These are phyloP conservation scores for Sycophaga agraensis DNA, from an alignment of 1,140 invertebrate species.

Conservation along the genomic window DNA sequence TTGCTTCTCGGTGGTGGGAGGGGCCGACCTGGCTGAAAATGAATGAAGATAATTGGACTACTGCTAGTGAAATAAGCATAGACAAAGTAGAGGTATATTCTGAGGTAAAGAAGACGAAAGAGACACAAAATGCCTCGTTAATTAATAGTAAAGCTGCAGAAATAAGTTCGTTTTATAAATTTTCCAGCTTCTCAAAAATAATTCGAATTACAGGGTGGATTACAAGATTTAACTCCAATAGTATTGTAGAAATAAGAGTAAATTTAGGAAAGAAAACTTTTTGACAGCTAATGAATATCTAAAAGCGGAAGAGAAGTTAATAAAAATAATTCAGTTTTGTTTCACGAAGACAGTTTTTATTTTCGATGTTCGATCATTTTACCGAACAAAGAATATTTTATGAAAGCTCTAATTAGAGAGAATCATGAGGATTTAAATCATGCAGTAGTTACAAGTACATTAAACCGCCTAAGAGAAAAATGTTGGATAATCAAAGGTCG, in stretches of 20 bases:
- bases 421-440: background rate
- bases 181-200: no score
- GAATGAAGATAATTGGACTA: no score
- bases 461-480: constrained; percentile 23
- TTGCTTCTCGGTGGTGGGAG: no score
- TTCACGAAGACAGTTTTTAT: background rate
- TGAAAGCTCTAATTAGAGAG: background rate
- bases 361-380: constrained; percentile 28
- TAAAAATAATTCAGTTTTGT: background rate
- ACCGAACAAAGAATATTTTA: constrained; percentile 5
- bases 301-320: background rate
- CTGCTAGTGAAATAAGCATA: no score
- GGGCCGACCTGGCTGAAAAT: no score
- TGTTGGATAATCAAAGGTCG: constrained; percentile 19
- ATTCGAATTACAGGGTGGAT: no score
- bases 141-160: no score
- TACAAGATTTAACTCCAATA: no score
- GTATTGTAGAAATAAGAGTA: background rate
- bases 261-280: background rate
- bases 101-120: no score
- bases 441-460: background rate
- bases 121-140: no score
- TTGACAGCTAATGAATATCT: background rate
- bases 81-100: no score
- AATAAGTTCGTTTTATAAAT: no score